Evolutionary conservation across 1,140 invertebrate genomes (phyloP).

Genomic region (Aphis gossypii): DNA sequence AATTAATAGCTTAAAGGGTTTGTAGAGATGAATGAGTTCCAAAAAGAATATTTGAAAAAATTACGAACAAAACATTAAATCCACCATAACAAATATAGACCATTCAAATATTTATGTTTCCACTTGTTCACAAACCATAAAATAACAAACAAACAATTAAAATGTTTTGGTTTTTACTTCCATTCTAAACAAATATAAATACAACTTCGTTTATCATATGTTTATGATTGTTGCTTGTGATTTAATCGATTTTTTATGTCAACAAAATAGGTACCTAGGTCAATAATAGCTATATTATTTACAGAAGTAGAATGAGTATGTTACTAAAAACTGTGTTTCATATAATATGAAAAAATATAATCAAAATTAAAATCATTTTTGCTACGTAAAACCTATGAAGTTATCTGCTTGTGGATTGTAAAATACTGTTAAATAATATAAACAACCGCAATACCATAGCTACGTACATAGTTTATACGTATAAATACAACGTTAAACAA

Average conservation of each 20-base stretch:
- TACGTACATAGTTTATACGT: neutral
- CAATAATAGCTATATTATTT: neutral
- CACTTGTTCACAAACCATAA: neutral
- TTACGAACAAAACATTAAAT: neutral
- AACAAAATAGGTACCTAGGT: neutral
- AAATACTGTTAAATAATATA: neutral
- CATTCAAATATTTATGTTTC: neutral
- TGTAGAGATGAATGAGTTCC: neutral
- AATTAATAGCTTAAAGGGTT: neutral
- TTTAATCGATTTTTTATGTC: neutral
- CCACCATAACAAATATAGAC: neutral
- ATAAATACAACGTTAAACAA: neutral
- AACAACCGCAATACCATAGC: neutral
- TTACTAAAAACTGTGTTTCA: neutral
- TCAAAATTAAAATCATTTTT: neutral
- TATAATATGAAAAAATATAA: neutral
- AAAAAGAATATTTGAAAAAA: neutral
- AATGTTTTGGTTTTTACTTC: neutral
- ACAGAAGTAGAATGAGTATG: neutral
- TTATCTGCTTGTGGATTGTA: neutral
- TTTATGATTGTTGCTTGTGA: neutral
- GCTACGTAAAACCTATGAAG: neutral
- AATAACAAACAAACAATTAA: slow-evolving; percentile 8
- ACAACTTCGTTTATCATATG: neutral
- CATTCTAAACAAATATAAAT: neutral